Percentiles rank a stretch among this genome's conserved stretches.
Conservation (phyloP, 2,113 vertebrate species). For the Cheilinus undulatus region DNA sequence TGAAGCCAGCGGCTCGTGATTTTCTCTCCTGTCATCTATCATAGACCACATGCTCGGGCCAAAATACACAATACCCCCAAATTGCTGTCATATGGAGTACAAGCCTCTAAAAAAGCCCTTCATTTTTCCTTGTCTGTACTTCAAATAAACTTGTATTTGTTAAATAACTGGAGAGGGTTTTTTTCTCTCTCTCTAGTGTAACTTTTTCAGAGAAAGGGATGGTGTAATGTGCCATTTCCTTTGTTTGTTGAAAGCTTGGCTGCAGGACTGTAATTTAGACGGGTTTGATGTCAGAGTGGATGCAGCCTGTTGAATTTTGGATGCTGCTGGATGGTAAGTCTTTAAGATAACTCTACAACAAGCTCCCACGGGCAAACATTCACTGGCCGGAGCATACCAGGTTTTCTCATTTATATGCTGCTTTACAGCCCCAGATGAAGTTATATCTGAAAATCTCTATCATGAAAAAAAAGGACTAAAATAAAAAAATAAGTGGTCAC, state of each 20-base stretch:
- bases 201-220: conserved; percentile 78
- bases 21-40: conserved; percentile 95
- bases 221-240: conserved; percentile 85
- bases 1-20: conserved; percentile 87
- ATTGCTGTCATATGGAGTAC: conserved; percentile 95
- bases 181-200: conserved; percentile 71
- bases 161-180: conserved; percentile 88
- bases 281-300: conserved; percentile 58
- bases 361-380: conserved; percentile 46
- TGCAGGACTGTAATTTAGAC: conserved; percentile 65
- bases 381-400: background rate
- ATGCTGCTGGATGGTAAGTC: conserved; percentile 41
- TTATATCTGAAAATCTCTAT: background rate
- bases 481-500: no score
- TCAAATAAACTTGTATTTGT: conserved; percentile 92
- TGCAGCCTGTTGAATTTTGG: conserved; percentile 63
- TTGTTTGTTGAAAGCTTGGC: conserved; percentile 81
- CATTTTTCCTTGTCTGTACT: conserved; percentile 85
- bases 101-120: conserved; percentile 82
- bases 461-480: no score
- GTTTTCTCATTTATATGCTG: conserved; percentile 18
- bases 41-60: conserved; percentile 86
- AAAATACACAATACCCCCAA: conserved; percentile 94
- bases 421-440: conserved; percentile 11
- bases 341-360: conserved; percentile 36